Evolutionary conservation across 2,797 vertebrate genomes (phyloP).

Genomic region (Hemibagrus guttatus): DNA sequence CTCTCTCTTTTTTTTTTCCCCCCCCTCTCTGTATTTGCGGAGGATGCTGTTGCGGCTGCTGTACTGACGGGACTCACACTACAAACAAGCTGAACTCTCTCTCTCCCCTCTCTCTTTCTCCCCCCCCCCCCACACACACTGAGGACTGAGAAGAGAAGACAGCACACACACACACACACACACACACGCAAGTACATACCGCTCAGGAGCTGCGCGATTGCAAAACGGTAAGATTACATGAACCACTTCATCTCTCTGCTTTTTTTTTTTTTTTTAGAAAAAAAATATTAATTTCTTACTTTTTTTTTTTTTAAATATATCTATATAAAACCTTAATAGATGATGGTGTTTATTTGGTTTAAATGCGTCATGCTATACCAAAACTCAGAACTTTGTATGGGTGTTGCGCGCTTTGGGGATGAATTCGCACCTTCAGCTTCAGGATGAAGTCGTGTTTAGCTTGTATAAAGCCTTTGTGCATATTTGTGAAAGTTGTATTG

Average conservation of each 20-base stretch:
- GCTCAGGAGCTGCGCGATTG: neutral
- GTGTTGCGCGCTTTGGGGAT: neutral
- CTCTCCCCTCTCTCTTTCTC: neutral
- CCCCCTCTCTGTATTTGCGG: neutral
- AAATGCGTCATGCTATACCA: neutral
- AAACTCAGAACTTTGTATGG: neutral
- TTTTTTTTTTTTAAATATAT: too few species aligned
- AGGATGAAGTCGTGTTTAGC: neutral
- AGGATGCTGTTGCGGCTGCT: slow-evolving; percentile 17
- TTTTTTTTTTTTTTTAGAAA: neutral
- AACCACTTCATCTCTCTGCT: neutral
- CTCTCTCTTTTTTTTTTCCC: neutral
- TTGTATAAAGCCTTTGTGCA: neutral
- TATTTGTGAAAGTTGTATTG: neutral
- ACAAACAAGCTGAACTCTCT: neutral
- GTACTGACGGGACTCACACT: slow-evolving; percentile 10
- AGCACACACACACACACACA: neutral
- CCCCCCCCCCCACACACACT: slow-evolving; percentile 3
- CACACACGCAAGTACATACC: neutral
- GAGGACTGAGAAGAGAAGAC: neutral
- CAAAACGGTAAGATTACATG: neutral
- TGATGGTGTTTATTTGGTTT: neutral
- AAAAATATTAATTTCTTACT: neutral
- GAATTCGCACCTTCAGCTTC: neutral
- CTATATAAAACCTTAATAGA: neutral